phyloP scores from a whole-genome alignment of 2,888 invertebrate genomes.

The Ryuthela nishihirai region DNA sequence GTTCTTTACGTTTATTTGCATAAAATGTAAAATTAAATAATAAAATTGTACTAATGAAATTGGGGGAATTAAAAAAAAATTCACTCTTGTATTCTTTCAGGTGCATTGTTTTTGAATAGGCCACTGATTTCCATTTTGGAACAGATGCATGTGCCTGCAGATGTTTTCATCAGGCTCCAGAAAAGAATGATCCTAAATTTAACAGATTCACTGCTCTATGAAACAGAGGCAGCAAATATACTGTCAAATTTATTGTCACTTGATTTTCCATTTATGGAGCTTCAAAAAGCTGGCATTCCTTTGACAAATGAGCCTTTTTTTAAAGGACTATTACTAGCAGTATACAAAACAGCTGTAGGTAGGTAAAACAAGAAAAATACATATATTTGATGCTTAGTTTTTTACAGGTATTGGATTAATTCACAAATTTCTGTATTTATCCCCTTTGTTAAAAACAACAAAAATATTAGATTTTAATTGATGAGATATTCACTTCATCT shows the following conservation, averaged over 20 bases:
- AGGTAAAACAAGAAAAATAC: too few species aligned
- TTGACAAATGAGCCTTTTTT: constrained; percentile 39
- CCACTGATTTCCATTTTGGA: constrained; percentile 43
- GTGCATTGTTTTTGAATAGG: constrained; percentile 41
- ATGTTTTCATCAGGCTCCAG: constrained; percentile 27
- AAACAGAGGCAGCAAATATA: constrained; percentile 24
- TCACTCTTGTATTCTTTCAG: constrained; percentile 7
- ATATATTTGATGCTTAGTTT: too few species aligned
- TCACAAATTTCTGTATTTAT: too few species aligned
- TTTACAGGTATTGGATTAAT: too few species aligned
- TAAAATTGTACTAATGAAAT: background rate
- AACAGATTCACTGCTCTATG: constrained; percentile 30
- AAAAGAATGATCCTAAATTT: constrained; percentile 24
- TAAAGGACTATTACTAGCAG: constrained; percentile 23
- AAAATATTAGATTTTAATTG: too few species aligned
- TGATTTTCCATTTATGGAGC: constrained; percentile 18
- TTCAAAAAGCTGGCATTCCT: constrained; percentile 22
- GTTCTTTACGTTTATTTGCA: background rate
- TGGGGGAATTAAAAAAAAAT: background rate
- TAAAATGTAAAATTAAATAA: background rate
- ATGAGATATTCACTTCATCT: too few species aligned
- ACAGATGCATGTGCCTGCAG: constrained; percentile 39
- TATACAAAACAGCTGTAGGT: constrained; percentile 27
- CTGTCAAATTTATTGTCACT: constrained; percentile 16
- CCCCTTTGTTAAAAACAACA: too few species aligned